phyloP scores from a whole-genome alignment of 2,113 vertebrate species.

The Bubo bubo region DNA sequence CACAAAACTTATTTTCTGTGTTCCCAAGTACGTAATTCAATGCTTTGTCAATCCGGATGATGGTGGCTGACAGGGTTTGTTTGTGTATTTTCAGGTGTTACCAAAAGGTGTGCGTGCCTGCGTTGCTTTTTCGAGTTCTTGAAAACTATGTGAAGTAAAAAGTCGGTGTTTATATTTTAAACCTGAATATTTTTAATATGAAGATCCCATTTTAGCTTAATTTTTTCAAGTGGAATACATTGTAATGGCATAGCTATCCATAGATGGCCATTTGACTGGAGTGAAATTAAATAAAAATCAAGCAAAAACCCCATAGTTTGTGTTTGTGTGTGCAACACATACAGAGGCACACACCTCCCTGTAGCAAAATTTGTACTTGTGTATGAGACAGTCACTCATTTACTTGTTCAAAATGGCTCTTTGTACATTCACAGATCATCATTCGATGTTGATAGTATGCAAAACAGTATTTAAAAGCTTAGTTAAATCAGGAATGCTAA shows the following conservation, averaged over 20 bases:
- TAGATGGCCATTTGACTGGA: neutral
- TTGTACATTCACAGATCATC: neutral
- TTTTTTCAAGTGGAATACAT: neutral
- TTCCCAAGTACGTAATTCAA: neutral
- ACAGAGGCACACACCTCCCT: neutral
- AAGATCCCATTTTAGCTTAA: accelerated
- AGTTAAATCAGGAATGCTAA: slow-evolving; percentile 31
- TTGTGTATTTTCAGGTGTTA: neutral
- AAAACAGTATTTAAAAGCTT: slow-evolving; percentile 16
- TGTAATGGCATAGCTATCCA: neutral
- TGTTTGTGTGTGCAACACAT: neutral
- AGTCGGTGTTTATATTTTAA: accelerated
- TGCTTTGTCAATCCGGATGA: neutral
- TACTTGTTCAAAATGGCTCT: neutral
- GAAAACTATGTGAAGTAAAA: neutral
- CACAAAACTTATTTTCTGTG: neutral
- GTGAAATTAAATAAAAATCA: neutral
- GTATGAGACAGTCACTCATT: neutral
- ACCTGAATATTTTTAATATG: neutral
- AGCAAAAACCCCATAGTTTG: accelerated
- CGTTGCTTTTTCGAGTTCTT: neutral
- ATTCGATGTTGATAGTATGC: neutral
- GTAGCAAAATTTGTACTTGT: neutral
- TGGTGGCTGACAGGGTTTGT: neutral
- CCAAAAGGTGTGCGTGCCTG: accelerated